Evolutionary conservation across 1,140 invertebrate species (phyloP).

Genomic region (Cyphomyrmex costatus): DNA sequence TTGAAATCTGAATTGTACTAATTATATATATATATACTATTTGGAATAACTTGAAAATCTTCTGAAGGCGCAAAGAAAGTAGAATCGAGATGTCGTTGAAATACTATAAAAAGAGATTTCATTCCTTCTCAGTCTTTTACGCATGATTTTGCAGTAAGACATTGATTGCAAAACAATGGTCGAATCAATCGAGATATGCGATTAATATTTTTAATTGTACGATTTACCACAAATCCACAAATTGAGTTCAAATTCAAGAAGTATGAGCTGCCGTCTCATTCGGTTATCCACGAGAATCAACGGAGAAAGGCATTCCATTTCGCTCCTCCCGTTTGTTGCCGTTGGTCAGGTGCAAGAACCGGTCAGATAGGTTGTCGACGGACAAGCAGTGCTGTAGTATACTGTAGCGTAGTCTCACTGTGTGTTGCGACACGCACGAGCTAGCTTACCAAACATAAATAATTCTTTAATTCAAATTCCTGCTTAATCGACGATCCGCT

Average conservation of each 20-base stretch:
- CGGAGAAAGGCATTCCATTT: slow-evolving; percentile 79
- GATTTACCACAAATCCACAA: background rate
- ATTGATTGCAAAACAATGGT: slow-evolving; percentile 18
- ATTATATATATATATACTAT: no score
- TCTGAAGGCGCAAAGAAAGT: background rate
- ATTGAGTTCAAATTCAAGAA: slow-evolving; percentile 56
- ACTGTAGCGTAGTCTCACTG: background rate
- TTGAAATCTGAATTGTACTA: background rate
- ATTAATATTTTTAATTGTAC: slow-evolving; percentile 20
- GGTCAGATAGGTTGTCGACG: slow-evolving; percentile 73
- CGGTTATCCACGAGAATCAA: slow-evolving; percentile 53
- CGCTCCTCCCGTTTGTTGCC: slow-evolving; percentile 73
- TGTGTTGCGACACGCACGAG: slow-evolving; percentile 56
- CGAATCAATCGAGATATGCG: background rate
- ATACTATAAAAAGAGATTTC: slow-evolving; percentile 12
- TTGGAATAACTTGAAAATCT: slow-evolving; percentile 2
- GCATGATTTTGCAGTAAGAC: slow-evolving; percentile 26
- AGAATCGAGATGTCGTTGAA: background rate
- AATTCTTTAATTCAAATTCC: slow-evolving; percentile 46
- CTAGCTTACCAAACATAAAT: slow-evolving; percentile 47
- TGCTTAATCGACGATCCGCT: background rate
- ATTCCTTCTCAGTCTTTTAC: background rate
- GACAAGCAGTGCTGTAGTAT: background rate
- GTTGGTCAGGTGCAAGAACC: slow-evolving; percentile 82
- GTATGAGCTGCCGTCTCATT: slow-evolving; percentile 5